These are phyloP conservation scores for Gnathonemus echidnorhynchus DNA, from an alignment of 2,113 vertebrate genomes.

Conservation along the genomic window DNA sequence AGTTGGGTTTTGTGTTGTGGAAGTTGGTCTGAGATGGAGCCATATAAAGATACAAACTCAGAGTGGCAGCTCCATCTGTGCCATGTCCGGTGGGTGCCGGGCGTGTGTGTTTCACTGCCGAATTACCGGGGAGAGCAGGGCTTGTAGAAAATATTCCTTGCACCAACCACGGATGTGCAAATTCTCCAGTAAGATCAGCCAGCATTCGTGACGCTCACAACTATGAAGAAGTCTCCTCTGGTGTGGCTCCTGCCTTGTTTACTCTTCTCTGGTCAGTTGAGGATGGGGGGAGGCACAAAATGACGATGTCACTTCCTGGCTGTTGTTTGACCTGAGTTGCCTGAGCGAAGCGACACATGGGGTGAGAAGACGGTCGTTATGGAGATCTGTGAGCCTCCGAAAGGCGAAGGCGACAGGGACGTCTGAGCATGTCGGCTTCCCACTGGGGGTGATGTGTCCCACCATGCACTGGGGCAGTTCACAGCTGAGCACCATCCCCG, in stretches of 20 bases:
- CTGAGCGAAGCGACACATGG: not conserved
- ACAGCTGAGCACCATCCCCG: not conserved
- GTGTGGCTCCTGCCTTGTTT: not conserved
- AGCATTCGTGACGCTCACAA: not conserved
- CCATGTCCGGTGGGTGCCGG: not conserved
- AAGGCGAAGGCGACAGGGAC: not conserved
- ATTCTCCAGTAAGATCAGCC: not conserved
- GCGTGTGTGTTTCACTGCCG: not conserved
- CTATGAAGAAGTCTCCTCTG: not conserved
- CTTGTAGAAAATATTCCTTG: not conserved
- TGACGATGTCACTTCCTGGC: not conserved
- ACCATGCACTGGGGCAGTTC: not conserved
- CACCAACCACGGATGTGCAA: not conserved
- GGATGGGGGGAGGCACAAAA: not conserved
- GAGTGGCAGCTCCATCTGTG: not conserved
- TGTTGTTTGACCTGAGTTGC: not conserved
- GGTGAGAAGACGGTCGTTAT: not conserved
- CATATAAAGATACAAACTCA: not conserved
- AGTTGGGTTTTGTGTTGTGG: not conserved
- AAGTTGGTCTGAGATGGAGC: not conserved
- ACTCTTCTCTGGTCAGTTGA: not conserved
- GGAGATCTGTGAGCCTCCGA: not conserved
- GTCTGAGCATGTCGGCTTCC: not conserved
- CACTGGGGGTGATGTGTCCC: not conserved
- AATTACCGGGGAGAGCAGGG: not conserved